Percentiles rank a stretch among this genome's conserved stretches.
Conservation (phyloP, 2,113 vertebrate species). For the Vulpes vulpes region DNA sequence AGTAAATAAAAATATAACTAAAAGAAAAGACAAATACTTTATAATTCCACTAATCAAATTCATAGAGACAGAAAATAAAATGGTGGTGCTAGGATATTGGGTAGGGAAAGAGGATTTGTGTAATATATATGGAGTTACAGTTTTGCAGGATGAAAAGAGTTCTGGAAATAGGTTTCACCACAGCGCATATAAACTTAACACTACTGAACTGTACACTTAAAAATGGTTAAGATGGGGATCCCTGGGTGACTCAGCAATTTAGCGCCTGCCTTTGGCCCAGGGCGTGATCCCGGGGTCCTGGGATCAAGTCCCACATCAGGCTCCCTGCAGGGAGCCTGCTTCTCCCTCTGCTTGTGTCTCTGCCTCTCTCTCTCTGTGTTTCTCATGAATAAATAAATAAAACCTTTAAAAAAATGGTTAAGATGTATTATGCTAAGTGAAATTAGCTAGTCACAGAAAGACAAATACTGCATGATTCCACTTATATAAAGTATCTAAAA, state of each 20-base stretch:
- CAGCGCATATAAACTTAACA: not conserved
- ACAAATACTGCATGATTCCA: not conserved
- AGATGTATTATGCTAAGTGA: not conserved
- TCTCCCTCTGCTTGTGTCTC: too few species aligned
- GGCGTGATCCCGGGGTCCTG: too few species aligned
- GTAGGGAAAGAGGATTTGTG: not conserved
- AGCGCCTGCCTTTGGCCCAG: too few species aligned
- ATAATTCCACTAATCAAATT: slow-evolving; percentile 7
- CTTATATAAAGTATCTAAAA: not conserved
- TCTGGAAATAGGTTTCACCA: not conserved
- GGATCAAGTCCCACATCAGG: too few species aligned
- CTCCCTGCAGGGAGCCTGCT: too few species aligned
- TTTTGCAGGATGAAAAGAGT: slow-evolving; percentile 36
- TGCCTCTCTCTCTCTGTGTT: too few species aligned
- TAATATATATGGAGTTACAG: not conserved
- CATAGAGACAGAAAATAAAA: not conserved
- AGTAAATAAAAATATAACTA: too few species aligned
- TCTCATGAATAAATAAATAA: too few species aligned
- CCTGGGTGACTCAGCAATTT: too few species aligned
- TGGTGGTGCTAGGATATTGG: not conserved
- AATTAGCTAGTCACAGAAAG: not conserved
- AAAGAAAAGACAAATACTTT: not conserved
- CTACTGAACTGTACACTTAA: not conserved
- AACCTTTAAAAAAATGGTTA: not conserved
- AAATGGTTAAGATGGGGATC: not conserved